A percentile compares a stretch with the other conserved stretches of the same genome.
These are phyloP conservation scores for Melanotaenia pygmaea DNA, from an alignment of 2,797 vertebrate genomes.

Conservation along the genomic window DNA sequence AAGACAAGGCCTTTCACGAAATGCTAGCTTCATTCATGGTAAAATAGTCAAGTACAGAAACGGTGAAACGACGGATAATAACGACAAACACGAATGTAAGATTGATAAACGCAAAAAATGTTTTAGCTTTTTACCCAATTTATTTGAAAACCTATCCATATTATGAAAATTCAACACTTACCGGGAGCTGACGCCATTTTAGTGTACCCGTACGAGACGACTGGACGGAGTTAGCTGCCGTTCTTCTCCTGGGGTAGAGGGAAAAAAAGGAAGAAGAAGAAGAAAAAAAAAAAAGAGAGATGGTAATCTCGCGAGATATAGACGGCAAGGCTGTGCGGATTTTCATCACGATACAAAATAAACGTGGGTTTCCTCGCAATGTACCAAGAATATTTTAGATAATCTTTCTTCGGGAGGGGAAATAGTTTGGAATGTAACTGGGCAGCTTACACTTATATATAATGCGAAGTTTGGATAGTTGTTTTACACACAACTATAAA, in stretches of 20 bases:
- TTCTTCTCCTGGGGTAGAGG: not conserved
- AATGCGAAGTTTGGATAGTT: too few relatives aligned
- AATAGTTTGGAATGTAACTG: not conserved
- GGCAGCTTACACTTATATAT: not conserved
- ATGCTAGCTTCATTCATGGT: not conserved
- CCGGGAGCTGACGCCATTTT: conserved; percentile 51
- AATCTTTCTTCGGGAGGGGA: too few relatives aligned
- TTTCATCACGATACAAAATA: not conserved
- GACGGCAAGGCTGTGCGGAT: not conserved
- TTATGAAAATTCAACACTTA: not conserved
- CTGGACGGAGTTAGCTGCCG: not conserved
- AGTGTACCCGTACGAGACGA: conserved; percentile 7
- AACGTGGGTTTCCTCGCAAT: too few relatives aligned
- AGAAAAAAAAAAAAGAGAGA: too few relatives aligned
- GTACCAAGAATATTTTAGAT: too few relatives aligned
- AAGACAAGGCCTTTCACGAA: conserved; percentile 35
- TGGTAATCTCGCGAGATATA: conserved; percentile 19
- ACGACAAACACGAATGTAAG: rapidly evolving
- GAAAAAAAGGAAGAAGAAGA: too few relatives aligned
- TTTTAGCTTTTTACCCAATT: not conserved
- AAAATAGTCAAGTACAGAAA: not conserved
- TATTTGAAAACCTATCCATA: not conserved
- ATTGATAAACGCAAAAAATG: rapidly evolving
- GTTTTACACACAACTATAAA: not conserved
- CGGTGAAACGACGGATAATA: not conserved